Base-by-base conservation (phyloP, 2,113 vertebrate genomes). In the Cryptomyrus ogoouensis region DNA sequence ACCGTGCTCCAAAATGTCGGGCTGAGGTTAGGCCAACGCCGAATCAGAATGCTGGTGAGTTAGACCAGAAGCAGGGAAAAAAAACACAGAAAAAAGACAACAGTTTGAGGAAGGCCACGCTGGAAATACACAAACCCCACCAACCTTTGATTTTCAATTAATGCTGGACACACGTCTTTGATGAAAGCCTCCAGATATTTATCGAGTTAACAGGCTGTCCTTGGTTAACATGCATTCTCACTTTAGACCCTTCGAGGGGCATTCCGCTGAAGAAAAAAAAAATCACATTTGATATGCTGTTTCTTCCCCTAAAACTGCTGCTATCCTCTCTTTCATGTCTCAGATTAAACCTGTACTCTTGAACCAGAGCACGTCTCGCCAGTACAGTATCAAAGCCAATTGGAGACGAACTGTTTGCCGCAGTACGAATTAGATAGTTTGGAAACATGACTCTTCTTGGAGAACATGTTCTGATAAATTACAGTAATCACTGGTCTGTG, bases 371-470 rank as follows among this genome's bases (percentile, higher is more conserved):
- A 53, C 85, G 85, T 53, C 50, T 27, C 21, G 2, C 50, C 47
- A 87, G 85, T 87, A 87, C 85, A 53, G 49, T 87, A 87, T 87
- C 50, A 87, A 87, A 87, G 85, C 47, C 85, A 39, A 19, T 52
- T 7, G 47, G 66, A 77, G 49, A 83, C 35, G 8, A 39, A 21
- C 66, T 83, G 70, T 42, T 49, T 80, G 27, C 44, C 17, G 47
- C 66, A 35, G 19, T 27, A 50, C 8, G 27, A 52, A 56, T 87
- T 87, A 52, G 85, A 31, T 19, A 5, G 15, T 53, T 35, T 87
- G 50, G 85, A 87, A n/a, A 87, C 85, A 53, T 86, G 24, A n/a
- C 44, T 46, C 24, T 87, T 53, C 31, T 53, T 87, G 85, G 85
- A 47, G 24, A n/a, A 19, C 24, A 84, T 84, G 39, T 84, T 46